A percentile compares a stretch with the other conserved stretches of the same genome.
These are phyloP conservation scores for Agriopis aurantiaria DNA, from an alignment of 2,888 invertebrate genomes.

Conservation along the genomic window DNA sequence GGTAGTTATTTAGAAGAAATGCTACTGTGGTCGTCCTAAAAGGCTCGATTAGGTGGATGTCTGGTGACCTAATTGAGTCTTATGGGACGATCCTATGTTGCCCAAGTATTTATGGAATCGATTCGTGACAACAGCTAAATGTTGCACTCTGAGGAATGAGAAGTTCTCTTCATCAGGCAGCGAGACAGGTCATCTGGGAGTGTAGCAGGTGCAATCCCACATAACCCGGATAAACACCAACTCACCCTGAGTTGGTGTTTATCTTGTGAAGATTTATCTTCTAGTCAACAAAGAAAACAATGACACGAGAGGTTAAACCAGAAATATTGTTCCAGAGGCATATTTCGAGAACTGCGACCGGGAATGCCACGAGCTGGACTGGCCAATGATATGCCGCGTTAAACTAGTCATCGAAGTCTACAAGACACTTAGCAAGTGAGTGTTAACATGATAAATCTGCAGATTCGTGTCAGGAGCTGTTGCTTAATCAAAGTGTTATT, in stretches of 20 bases:
- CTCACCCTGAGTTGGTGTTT: not conserved
- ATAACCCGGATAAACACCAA: too few relatives aligned
- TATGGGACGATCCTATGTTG: too few relatives aligned
- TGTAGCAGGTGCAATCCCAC: too few relatives aligned
- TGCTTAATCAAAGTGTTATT: constrained; percentile 11
- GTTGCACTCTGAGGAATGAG: too few relatives aligned
- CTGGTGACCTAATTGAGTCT: too few relatives aligned
- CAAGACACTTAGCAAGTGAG: constrained; percentile 90
- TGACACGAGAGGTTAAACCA: not conserved
- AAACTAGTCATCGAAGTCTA: constrained; percentile 91
- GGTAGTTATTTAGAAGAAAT: too few relatives aligned
- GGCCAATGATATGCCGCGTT: constrained; percentile 93
- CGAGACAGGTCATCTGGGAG: too few relatives aligned
- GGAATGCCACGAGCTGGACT: constrained; percentile 91
- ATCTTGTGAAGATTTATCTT: not conserved
- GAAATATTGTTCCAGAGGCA: constrained; percentile 86
- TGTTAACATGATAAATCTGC: constrained; percentile 37
- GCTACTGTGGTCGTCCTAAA: too few relatives aligned
- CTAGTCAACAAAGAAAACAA: not conserved
- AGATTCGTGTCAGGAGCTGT: constrained; percentile 13
- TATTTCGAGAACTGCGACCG: constrained; percentile 91
- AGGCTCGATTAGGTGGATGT: too few relatives aligned
- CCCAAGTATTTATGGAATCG: too few relatives aligned
- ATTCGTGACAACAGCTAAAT: too few relatives aligned
- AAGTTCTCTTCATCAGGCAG: too few relatives aligned